Evolutionary conservation across 2,888 invertebrate species (phyloP).

Genomic region (Ectobius pallidus): DNA sequence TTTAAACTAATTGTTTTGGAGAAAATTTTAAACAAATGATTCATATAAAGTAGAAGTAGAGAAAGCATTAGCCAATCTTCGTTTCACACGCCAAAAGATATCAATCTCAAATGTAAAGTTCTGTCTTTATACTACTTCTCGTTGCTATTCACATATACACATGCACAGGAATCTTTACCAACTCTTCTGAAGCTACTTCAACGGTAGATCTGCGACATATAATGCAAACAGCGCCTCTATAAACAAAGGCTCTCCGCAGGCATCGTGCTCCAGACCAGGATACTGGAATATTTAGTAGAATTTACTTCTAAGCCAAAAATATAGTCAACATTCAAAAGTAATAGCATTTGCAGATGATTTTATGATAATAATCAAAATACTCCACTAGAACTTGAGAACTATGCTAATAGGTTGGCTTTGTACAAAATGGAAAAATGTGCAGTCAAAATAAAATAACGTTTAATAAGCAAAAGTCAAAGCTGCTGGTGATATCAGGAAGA

Average conservation of each 20-base stretch:
- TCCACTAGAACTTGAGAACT: not conserved
- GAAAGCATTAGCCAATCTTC: no score
- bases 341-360: not conserved
- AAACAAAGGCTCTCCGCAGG: not conserved
- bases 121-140: no score
- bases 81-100: no score
- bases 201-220: not conserved
- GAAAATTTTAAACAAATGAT: no score
- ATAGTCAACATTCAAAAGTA: not conserved
- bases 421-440: not conserved
- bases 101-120: no score
- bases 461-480: not conserved
- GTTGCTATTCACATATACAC: no score
- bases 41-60: no score
- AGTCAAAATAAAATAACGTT: not conserved
- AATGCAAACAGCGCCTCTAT: not conserved
- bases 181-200: not conserved
- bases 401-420: not conserved
- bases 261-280: not conserved
- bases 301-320: not conserved
- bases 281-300: constrained; percentile 1
- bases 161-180: not conserved
- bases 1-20: no score
- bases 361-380: not conserved
- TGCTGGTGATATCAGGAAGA: not conserved